These are phyloP conservation scores for Solea senegalensis DNA, from an alignment of 2,113 vertebrate genomes.

Conservation along the genomic window DNA sequence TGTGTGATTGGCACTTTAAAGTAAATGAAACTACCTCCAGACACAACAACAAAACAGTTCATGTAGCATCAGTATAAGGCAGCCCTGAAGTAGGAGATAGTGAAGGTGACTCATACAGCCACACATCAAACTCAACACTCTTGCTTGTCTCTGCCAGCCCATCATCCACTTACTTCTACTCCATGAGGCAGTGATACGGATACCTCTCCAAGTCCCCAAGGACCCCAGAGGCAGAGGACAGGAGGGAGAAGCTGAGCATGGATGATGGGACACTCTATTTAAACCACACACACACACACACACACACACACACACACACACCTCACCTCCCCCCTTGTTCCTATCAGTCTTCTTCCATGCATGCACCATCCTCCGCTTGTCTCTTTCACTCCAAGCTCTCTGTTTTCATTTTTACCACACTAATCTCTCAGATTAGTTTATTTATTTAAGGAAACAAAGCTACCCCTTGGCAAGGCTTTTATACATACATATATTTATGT, in stretches of 20 bases:
- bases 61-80: neutral
- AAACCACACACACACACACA: constrained; percentile 29
- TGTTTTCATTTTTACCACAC: constrained; percentile 1
- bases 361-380: constrained; percentile 30
- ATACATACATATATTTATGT: neutral
- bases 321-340: constrained; percentile 17
- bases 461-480: neutral
- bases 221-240: constrained; percentile 45
- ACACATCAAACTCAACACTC: constrained; percentile 35
- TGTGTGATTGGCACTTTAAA: neutral
- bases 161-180: constrained; percentile 66
- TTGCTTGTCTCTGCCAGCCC: constrained; percentile 32
- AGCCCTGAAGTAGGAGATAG: neutral
- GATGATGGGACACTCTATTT: constrained; percentile 63
- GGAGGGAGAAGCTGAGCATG: constrained; percentile 49
- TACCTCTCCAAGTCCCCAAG: constrained; percentile 52
- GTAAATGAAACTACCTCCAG: neutral
- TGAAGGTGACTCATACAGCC: constrained; percentile 18
- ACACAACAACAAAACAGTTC: neutral
- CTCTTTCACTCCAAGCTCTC: constrained; percentile 8
- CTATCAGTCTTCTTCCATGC: constrained; percentile 51
- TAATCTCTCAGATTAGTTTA: constrained; percentile 12
- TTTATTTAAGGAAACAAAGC: constrained; percentile 19
- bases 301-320: constrained; percentile 12
- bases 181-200: constrained; percentile 63